These are phyloP conservation scores for Keiferia lycopersicella DNA, from an alignment of 2,888 invertebrate genomes.

Conservation along the genomic window DNA sequence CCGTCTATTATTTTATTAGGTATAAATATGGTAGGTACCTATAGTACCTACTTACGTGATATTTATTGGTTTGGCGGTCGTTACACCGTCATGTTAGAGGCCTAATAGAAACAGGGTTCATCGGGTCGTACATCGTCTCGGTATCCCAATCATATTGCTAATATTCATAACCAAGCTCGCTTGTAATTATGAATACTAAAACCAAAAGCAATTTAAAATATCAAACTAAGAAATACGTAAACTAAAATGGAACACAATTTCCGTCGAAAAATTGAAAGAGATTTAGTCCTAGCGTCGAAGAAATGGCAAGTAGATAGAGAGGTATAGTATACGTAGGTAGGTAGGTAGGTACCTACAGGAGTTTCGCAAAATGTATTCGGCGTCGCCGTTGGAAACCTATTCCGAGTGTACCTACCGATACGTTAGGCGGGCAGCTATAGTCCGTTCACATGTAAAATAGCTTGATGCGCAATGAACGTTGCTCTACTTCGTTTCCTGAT, in stretches of 20 bases:
- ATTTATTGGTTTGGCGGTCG: too few relatives aligned
- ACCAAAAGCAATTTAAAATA: too few relatives aligned
- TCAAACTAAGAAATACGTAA: neutral
- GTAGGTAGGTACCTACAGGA: constrained; percentile 46
- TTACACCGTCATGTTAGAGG: too few relatives aligned
- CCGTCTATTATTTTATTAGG: too few relatives aligned
- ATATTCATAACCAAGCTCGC: too few relatives aligned
- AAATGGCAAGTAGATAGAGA: constrained; percentile 54
- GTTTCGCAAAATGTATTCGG: constrained; percentile 70
- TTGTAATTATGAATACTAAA: too few relatives aligned
- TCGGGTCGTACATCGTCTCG: too few relatives aligned
- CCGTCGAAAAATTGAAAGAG: constrained; percentile 47
- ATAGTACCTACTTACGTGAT: too few relatives aligned
- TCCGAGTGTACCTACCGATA: constrained; percentile 74
- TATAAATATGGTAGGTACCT: too few relatives aligned
- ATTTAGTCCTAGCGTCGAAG: constrained; percentile 54
- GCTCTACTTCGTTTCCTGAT: constrained; percentile 54
- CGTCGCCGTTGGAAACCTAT: constrained; percentile 74
- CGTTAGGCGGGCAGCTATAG: constrained; percentile 73
- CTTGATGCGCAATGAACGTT: constrained; percentile 48
- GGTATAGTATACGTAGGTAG: too few relatives aligned
- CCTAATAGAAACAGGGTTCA: too few relatives aligned
- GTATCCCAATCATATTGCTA: too few relatives aligned
- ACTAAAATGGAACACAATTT: constrained; percentile 7
- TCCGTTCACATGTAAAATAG: constrained; percentile 80